Percentiles rank a stretch among this genome's conserved stretches.
Evolutionary conservation across 2,797 vertebrate genomes (phyloP).

Genomic region (Clarias pachynema): DNA sequence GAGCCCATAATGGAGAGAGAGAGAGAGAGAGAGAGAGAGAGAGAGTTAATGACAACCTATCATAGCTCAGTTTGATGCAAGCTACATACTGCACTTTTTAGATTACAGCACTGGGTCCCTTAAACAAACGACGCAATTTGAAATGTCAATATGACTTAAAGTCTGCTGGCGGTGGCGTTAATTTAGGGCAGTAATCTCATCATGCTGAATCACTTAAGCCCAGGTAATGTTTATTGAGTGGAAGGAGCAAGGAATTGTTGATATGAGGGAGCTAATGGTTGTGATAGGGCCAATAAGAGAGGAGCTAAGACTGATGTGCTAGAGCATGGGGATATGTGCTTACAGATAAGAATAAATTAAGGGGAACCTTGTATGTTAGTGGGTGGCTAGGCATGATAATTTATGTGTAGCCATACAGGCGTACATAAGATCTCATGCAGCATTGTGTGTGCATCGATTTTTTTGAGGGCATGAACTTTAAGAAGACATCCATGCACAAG

Average conservation of each 20-base stretch:
- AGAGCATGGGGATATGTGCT: constrained; percentile 12
- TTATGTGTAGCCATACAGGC: not conserved
- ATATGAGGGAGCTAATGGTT: constrained; percentile 49
- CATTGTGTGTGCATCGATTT: constrained; percentile 28
- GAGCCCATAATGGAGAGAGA: constrained; percentile 70
- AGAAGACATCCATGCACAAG: constrained; percentile 42
- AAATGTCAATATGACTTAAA: constrained; percentile 59
- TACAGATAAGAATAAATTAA: constrained; percentile 30
- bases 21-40: constrained; percentile 34
- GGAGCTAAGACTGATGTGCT: constrained; percentile 24
- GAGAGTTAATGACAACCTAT: constrained; percentile 76
- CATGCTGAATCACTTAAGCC: constrained; percentile 58
- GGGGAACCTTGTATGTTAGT: not conserved
- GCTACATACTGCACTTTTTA: constrained; percentile 54
- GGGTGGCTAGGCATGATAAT: not conserved
- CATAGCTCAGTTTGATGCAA: constrained; percentile 64
- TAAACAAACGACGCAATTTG: constrained; percentile 64
- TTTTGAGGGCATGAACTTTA: constrained; percentile 25
- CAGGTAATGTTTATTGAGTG: constrained; percentile 64
- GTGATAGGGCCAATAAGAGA: constrained; percentile 31
- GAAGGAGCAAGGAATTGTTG: constrained; percentile 66
- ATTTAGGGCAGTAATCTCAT: constrained; percentile 69
- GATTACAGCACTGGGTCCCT: constrained; percentile 56
- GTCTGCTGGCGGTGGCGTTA: constrained; percentile 63
- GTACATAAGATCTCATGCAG: constrained; percentile 20